A percentile compares a stretch with the other conserved stretches of the same genome.
Conservation (phyloP, 2,113 vertebrate species). For the Ceratotherium simum region DNA sequence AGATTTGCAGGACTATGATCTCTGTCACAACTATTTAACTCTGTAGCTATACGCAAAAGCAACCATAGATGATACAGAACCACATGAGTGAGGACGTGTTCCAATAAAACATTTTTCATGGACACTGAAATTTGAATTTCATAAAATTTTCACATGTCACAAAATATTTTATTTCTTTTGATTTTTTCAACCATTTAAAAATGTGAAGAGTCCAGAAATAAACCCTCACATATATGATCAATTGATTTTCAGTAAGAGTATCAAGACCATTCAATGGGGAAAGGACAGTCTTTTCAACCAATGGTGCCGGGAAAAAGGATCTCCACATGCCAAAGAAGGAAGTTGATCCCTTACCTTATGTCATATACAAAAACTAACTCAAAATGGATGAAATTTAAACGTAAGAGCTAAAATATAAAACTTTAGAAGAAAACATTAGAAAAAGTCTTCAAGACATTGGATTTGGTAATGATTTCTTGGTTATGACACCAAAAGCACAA, state of each 20-base stretch:
- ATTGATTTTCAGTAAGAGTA: not conserved
- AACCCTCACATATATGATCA: not conserved
- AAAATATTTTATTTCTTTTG: not conserved
- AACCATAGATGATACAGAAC: not conserved
- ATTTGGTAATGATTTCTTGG: not conserved
- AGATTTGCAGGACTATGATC: not conserved
- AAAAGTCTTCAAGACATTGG: not conserved
- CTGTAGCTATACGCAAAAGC: not conserved
- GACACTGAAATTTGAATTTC: not conserved
- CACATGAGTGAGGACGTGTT: not conserved
- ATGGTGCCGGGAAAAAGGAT: not conserved
- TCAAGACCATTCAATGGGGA: not conserved
- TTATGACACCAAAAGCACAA: not conserved
- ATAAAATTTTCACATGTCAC: not conserved
- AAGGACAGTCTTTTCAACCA: not conserved
- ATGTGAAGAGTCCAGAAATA: not conserved
- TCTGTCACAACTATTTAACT: not conserved
- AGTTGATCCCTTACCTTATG: not conserved
- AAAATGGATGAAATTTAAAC: not conserved
- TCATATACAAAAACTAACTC: not conserved
- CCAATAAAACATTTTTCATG: not conserved
- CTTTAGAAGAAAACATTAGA: not conserved
- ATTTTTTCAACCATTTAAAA: not conserved
- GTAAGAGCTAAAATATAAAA: not conserved
- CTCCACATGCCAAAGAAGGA: not conserved